phyloP scores from a whole-genome alignment of 2,797 vertebrate genomes.

The Brachyalestes nurse region DNA sequence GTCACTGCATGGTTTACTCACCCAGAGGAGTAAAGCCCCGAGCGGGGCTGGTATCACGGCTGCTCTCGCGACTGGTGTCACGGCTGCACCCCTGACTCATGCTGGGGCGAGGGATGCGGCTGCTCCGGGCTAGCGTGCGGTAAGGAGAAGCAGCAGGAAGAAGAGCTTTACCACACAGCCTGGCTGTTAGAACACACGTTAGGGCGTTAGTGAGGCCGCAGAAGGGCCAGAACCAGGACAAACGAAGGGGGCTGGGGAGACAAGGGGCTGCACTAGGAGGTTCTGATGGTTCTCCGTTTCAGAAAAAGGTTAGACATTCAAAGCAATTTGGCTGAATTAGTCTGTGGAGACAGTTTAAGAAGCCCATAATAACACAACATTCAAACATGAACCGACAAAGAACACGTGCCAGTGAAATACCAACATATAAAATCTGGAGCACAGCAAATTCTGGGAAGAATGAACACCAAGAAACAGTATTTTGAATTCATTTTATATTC shows the following conservation, averaged over 20 bases:
- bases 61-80: constrained; percentile 99
- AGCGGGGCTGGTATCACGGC: constrained; percentile 98
- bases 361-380: constrained; percentile 14
- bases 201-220: constrained; percentile 74
- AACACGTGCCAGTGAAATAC: background rate
- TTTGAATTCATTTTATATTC: background rate
- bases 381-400: constrained; percentile 17
- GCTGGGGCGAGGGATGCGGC: constrained; percentile 97
- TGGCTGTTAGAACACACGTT: constrained; percentile 66
- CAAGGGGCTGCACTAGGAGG: background rate
- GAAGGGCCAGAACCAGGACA: constrained; percentile 67
- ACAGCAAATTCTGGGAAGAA: background rate
- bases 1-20: constrained; percentile 78
- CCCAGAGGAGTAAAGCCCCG: constrained; percentile 95
- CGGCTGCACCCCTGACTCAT: constrained; percentile 99
- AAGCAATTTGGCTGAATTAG: constrained; percentile 53
- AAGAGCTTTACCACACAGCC: constrained; percentile 86
- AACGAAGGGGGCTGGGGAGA: constrained; percentile 4
- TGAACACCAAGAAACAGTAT: background rate
- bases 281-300: constrained; percentile 37
- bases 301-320: constrained; percentile 47
- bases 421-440: background rate
- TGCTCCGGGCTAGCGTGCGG: constrained; percentile 98
- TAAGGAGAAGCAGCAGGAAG: constrained; percentile 93
- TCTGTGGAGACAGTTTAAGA: constrained; percentile 29